phyloP scores from a whole-genome alignment of 2,888 invertebrate species.

The Charanyca ferruginea region DNA sequence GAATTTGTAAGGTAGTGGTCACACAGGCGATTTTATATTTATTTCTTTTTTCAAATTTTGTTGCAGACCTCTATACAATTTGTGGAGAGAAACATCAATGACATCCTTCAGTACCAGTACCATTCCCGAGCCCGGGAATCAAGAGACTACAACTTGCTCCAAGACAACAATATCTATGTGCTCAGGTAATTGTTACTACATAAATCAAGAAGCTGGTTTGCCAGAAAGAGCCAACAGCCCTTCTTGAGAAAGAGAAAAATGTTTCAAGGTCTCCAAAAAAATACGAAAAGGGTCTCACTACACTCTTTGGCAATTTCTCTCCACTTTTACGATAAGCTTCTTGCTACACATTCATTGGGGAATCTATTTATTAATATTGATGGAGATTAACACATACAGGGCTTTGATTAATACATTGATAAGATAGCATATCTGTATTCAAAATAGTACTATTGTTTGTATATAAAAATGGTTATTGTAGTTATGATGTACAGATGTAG shows the following conservation, averaged over 20 bases:
- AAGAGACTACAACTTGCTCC: slow-evolving; percentile 95
- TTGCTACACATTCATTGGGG: too few relatives aligned
- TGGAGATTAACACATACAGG: background rate
- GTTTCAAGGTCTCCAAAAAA: too few relatives aligned
- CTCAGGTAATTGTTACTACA: slow-evolving; percentile 86
- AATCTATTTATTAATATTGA: background rate
- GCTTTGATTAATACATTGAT: background rate
- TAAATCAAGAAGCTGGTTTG: background rate
- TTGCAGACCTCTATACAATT: slow-evolving; percentile 93
- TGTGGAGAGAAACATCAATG: slow-evolving; percentile 96
- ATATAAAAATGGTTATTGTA: background rate
- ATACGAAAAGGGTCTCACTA: too few relatives aligned
- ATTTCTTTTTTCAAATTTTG: slow-evolving; percentile 10
- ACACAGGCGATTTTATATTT: too few relatives aligned
- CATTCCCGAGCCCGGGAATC: slow-evolving; percentile 95
- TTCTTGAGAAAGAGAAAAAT: too few relatives aligned
- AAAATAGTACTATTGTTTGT: background rate
- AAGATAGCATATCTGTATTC: background rate
- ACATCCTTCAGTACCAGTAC: slow-evolving; percentile 96
- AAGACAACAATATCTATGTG: slow-evolving; percentile 96
- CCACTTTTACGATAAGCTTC: too few relatives aligned
- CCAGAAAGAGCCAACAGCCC: too few relatives aligned
- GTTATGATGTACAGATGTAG: background rate
- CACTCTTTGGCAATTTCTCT: too few relatives aligned
- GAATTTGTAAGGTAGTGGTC: too few relatives aligned